Evolutionary conservation across 2,888 invertebrate genomes (phyloP).

Genomic region (Hedychridium roseum): DNA sequence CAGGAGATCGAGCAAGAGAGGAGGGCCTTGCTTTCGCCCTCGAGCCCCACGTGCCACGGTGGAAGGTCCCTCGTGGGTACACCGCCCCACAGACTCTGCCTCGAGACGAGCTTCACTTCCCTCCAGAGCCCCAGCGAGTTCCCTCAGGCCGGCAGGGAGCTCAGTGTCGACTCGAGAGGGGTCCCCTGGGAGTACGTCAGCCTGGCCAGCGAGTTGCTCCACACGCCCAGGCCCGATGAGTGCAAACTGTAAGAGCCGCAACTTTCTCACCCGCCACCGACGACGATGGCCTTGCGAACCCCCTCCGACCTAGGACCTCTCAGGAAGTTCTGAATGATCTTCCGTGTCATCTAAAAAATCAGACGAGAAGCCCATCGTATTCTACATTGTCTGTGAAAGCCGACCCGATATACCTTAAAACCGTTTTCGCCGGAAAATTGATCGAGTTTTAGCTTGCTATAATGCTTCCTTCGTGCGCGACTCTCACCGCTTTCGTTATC

Average conservation of each 20-base stretch:
- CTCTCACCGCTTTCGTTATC: constrained; percentile 25
- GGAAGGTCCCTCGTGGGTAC: constrained; percentile 38
- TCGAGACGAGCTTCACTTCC: constrained; percentile 81
- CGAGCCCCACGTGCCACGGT: constrained; percentile 62
- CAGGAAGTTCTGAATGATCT: too few relatives aligned
- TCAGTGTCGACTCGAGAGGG: constrained; percentile 59
- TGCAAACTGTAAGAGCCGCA: constrained; percentile 53
- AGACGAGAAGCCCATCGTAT: too few relatives aligned
- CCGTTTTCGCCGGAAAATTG: too few relatives aligned
- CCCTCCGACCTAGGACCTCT: too few relatives aligned
- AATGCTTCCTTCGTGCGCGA: constrained; percentile 22
- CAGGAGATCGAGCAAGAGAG: constrained; percentile 58
- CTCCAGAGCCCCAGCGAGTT: constrained; percentile 67
- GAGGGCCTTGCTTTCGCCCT: constrained; percentile 64
- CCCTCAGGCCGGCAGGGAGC: constrained; percentile 55
- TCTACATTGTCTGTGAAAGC: too few relatives aligned
- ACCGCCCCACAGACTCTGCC: constrained; percentile 66
- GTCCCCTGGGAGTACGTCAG: constrained; percentile 66
- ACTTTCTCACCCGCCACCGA: constrained; percentile 3
- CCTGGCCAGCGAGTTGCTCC: constrained; percentile 57
- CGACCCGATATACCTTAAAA: too few relatives aligned
- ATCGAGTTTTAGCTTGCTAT: too few relatives aligned
- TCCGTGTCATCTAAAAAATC: too few relatives aligned
- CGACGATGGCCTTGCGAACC: not conserved
- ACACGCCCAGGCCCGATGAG: constrained; percentile 50